Base-by-base conservation (phyloP, 2,797 vertebrate genomes). In the Octomys mimax region DNA sequence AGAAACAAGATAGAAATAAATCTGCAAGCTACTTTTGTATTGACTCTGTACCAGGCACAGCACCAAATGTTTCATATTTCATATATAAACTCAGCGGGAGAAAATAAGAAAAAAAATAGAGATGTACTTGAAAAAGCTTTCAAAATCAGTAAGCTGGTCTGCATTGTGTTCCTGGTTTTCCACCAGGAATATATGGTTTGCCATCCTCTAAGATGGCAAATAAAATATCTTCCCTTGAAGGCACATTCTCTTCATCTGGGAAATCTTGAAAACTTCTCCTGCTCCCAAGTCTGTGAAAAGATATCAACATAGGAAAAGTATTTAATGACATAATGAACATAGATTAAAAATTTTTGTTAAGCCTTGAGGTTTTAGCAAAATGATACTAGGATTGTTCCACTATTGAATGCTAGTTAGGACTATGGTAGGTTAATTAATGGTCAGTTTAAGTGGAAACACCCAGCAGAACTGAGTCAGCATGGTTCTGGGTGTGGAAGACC, bases 51-150 rank as follows among this genome's bases (percentile, higher is more conserved):
- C 13, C 62, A 84, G 18, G n/a, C 42, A 62, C 2, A 57, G 3
- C n/a, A 12, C 57, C 81, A 59, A 92, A 89, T 64, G 7, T 73
- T 87, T 87, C n/a, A 89, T 64, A 7, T 66, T 87, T 87, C n/a
- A n/a, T 54, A 42, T 61, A 12, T 83, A n/a, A 79, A 83, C n/a
- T 87, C 64, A 39, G 12, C 89, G 33, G 31, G 6, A 36, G 18
- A 39, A 75, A 78, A 36, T 39, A 77, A 36, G 16, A 39, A 73
- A 68, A 64, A 89, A 87, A 33, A 39, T 61, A 78, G 12, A 68
- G 70, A 59, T 22, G 14, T 10, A 68, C 11, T 21, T 86, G 22
- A 33, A 83, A 39, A 90, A 52, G 13, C 6, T 79, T 83, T 87
- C 39, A 87, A 79, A 33, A 9, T 75, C n/a, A 46, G 1, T 83